A percentile compares a stretch with the other conserved stretches of the same genome.
Conservation (phyloP, 1,140 invertebrate genomes). For the Heliconius eleuchia region DNA sequence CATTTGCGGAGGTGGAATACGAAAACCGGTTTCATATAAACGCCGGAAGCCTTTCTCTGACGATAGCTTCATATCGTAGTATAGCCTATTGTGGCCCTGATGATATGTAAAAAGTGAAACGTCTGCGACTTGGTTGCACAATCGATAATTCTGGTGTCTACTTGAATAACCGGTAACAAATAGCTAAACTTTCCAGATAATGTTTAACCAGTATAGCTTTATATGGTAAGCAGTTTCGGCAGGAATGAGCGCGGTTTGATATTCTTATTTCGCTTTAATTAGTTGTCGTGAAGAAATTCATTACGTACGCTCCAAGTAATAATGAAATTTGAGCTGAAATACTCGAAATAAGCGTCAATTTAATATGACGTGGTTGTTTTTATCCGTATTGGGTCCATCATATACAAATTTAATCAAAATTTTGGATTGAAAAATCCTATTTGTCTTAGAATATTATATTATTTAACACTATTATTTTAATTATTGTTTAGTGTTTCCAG, state of each 20-base stretch:
- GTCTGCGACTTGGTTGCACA: conserved; percentile 39
- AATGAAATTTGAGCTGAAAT: background rate
- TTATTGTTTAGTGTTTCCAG: too few species aligned
- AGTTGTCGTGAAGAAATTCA: background rate
- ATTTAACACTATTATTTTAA: too few species aligned
- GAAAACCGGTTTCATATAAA: conserved; percentile 56
- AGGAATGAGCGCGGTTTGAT: background rate
- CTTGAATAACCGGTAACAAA: conserved; percentile 18
- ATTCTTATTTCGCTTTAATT: background rate
- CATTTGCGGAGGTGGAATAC: conserved; percentile 40
- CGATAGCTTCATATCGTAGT: conserved; percentile 40
- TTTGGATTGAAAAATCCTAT: too few species aligned
- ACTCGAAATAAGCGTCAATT: too few species aligned
- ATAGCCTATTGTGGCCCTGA: conserved; percentile 36
- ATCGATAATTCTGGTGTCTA: conserved; percentile 26
- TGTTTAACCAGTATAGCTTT: background rate
- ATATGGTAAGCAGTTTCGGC: background rate
- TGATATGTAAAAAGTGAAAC: conserved; percentile 48
- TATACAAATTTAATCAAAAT: background rate
- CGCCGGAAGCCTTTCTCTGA: conserved; percentile 66
- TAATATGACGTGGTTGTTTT: too few species aligned
- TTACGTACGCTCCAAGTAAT: background rate
- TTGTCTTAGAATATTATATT: too few species aligned
- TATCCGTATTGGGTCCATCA: too few species aligned
- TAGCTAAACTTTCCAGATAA: background rate